Evolutionary conservation across 2,113 vertebrate genomes (phyloP).

Genomic region (Pedetes capensis): DNA sequence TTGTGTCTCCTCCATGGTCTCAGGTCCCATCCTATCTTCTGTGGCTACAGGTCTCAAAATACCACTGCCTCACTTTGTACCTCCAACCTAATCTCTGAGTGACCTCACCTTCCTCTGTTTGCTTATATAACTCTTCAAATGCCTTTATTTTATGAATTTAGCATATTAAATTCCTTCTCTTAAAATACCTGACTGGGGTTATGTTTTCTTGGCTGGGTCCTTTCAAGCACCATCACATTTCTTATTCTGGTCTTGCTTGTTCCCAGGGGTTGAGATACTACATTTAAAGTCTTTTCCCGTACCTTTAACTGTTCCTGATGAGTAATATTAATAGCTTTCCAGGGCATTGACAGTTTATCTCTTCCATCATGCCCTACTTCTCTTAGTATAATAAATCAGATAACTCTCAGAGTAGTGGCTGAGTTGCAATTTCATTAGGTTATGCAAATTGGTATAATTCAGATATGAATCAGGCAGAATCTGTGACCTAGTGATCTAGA

Average conservation of each 20-base stretch:
- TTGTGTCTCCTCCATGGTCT: not conserved
- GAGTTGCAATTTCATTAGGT: not conserved
- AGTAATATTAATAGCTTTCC: not conserved
- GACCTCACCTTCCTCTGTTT: not conserved
- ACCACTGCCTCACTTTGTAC: not conserved
- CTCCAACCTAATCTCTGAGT: not conserved
- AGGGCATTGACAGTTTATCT: not conserved
- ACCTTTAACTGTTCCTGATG: not conserved
- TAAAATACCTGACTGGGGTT: not conserved
- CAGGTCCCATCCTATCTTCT: not conserved
- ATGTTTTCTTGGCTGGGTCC: not conserved
- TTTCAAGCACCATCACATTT: not conserved
- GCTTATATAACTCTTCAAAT: not conserved
- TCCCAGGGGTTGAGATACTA: not conserved
- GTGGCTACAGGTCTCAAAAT: not conserved
- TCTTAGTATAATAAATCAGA: slow-evolving; percentile 29
- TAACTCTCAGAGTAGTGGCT: not conserved
- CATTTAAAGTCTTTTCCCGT: not conserved
- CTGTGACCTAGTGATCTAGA: slow-evolving; percentile 6
- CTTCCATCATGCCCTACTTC: not conserved
- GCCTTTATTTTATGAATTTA: not conserved
- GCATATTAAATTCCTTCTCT: not conserved
- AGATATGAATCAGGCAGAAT: not conserved
- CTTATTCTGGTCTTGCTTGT: not conserved
- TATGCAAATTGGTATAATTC: not conserved